Percentiles rank a stretch among this genome's conserved stretches.
These are phyloP conservation scores for Hydrolagus affinis DNA, from an alignment of 2,113 vertebrate species.

Conservation along the genomic window DNA sequence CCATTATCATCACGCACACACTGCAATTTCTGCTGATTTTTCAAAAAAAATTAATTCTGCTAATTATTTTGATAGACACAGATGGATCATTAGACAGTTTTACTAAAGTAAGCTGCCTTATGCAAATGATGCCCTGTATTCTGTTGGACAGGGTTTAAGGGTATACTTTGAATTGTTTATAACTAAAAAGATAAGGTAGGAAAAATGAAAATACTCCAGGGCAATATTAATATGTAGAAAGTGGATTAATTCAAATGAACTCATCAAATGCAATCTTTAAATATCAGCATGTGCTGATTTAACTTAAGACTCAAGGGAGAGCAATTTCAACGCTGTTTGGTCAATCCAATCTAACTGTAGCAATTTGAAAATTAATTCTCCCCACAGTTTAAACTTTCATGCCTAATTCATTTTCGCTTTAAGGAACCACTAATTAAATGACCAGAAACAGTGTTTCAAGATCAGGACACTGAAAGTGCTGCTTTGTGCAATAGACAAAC, in stretches of 20 bases:
- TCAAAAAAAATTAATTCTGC: not conserved
- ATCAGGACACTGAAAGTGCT: not conserved
- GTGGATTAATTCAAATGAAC: conserved; percentile 22
- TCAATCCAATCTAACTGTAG: not conserved
- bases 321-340: not conserved
- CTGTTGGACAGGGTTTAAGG: not conserved
- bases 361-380: conserved; percentile 13
- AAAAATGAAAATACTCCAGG: conserved; percentile 19
- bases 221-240: conserved; percentile 10
- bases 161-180: conserved; percentile 15
- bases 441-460: not conserved
- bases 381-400: not conserved
- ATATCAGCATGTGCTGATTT: not conserved
- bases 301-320: not conserved
- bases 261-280: conserved; percentile 8
- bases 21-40: not conserved
- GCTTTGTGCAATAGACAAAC: not conserved
- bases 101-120: not conserved
- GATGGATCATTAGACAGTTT: not conserved
- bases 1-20: too few species aligned
- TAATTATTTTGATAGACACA: too few species aligned
- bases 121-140: not conserved
- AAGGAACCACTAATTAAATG: not conserved
- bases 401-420: not conserved
- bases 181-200: not conserved